Evolutionary conservation across 2,797 vertebrate genomes (phyloP).

Genomic region (Coranthus polyacanthus): DNA sequence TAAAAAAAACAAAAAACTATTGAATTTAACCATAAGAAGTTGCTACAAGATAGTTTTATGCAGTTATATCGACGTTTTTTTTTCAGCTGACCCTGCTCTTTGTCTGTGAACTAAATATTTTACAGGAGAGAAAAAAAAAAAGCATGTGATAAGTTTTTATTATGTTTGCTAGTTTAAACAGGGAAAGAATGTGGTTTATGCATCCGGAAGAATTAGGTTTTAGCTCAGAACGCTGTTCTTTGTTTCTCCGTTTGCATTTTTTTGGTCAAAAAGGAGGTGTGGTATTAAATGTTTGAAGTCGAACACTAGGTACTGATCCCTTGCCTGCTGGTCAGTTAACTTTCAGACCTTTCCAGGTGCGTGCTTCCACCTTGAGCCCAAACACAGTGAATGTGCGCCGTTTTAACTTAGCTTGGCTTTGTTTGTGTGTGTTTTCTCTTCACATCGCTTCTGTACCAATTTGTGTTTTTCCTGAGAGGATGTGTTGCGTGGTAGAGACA

Average conservation of each 20-base stretch:
- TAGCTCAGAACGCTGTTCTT: background rate
- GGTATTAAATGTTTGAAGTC: slow-evolving; percentile 8
- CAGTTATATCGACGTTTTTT: slow-evolving; percentile 13
- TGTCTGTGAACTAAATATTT: background rate
- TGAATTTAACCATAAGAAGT: no score
- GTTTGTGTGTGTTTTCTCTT: slow-evolving; percentile 27
- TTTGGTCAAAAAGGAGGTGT: background rate
- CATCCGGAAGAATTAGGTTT: background rate
- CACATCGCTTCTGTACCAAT: slow-evolving; percentile 22
- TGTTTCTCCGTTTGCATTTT: slow-evolving; percentile 2
- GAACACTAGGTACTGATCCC: background rate
- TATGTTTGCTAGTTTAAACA: background rate
- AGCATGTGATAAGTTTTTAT: background rate
- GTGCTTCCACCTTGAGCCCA: background rate
- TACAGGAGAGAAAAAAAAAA: background rate
- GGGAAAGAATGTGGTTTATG: background rate
- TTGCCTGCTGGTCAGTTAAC: slow-evolving; percentile 1
- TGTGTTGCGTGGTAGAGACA: slow-evolving; percentile 34
- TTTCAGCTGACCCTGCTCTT: background rate
- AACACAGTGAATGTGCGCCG: slow-evolving; percentile 15
- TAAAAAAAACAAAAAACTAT: no score
- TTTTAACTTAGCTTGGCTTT: slow-evolving; percentile 5
- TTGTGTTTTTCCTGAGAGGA: slow-evolving; percentile 31
- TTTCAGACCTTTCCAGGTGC: background rate
- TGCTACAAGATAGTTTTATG: no score